These are phyloP conservation scores for Equus przewalskii DNA, from an alignment of 2,113 vertebrate species.

Conservation along the genomic window DNA sequence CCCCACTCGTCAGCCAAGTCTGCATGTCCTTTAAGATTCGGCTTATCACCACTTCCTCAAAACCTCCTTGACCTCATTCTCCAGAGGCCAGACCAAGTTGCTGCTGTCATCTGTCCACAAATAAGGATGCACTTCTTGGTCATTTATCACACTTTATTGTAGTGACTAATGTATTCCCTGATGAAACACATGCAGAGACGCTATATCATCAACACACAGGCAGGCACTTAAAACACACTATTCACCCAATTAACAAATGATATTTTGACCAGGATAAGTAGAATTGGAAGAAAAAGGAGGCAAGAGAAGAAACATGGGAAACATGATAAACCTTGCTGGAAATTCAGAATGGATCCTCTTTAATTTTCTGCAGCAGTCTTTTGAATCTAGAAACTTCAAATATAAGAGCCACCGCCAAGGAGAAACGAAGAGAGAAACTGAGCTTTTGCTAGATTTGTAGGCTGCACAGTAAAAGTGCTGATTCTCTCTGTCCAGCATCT, in stretches of 20 bases:
- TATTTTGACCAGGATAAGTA: neutral
- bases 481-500: neutral
- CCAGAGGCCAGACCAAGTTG: neutral
- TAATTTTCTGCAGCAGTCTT: neutral
- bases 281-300: neutral
- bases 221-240: neutral
- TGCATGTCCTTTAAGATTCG: neutral
- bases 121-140: neutral
- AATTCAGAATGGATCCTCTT: neutral
- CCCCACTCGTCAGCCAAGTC: fast-evolving
- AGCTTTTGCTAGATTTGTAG: neutral
- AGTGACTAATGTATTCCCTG: neutral
- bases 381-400: constrained; percentile 20
- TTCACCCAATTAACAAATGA: neutral
- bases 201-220: neutral
- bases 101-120: neutral
- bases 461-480: neutral
- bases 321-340: neutral
- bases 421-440: neutral
- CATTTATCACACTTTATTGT: neutral
- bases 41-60: neutral
- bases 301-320: neutral
- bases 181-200: neutral
- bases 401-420: neutral
- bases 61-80: neutral